Base-by-base conservation (phyloP, 2,797 vertebrate genomes). In the Holocentrus rufus region DNA sequence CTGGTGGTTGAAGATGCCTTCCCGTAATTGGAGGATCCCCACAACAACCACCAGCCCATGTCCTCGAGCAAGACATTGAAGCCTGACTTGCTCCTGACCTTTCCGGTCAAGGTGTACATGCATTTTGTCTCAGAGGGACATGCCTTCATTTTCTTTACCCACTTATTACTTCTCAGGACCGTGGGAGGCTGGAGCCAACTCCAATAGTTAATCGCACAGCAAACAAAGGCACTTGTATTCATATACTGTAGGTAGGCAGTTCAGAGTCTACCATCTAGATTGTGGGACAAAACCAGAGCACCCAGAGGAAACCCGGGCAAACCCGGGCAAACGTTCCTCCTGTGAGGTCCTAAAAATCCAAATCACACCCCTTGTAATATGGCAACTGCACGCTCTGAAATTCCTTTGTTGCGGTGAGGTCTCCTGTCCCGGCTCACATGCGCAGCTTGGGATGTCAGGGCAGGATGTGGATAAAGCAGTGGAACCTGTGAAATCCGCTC, bases 401-500 rank as follows among this genome's bases (percentile, higher is more conserved):
- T 23, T 75, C 8, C 7, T 62, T 53, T 55, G 36, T 17, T 36
- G 25, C 42, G 56, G 20, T 47, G 20, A 69, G 15, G 14, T 47
- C 23, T 65, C 9, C 42, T 17, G 53, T 49, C 17, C 13, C 2
- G 56, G 66, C 39, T 44, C 17, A 31, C 54, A n/a, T 15, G n/a
- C 72, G 39, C 36, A 61, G 61, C 65, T 23, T 65, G 61, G 30
- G 65, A 42, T 72, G 49, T 11, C 13, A 58, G 20, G 52, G 42
- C 68, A 72, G 58, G 46, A 22, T 15, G 52, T 50, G 52, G 23
- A 57, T 31, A 20, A 71, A 67, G 23, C 39, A 56, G 53, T 31
- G 46, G 42, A 75, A 55, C 81, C 49, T 53, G 47, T 67, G 54
- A 85, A 70, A 72, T 77, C 44, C 18, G 65, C 56, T 70, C 20